phyloP scores from a whole-genome alignment of 1,140 invertebrate genomes.

The Aphis gossypii region DNA sequence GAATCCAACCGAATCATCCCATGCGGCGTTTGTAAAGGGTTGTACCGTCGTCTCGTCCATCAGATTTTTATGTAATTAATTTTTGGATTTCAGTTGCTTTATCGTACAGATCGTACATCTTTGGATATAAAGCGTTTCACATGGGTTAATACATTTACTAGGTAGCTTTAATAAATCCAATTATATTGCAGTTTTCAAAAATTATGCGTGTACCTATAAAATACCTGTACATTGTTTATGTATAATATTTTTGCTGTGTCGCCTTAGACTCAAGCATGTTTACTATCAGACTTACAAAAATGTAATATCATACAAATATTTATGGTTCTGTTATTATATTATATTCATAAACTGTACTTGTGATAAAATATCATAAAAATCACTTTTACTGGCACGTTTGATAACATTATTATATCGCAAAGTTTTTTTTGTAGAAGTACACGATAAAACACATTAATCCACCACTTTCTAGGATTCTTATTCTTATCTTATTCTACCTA shows the following conservation, averaged over 20 bases:
- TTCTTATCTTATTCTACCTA: neutral
- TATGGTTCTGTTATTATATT: neutral
- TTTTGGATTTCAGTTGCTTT: too few species aligned
- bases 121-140: too few species aligned
- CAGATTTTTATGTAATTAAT: neutral
- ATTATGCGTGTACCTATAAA: neutral
- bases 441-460: neutral
- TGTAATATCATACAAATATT: neutral
- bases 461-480: neutral
- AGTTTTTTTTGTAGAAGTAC: neutral
- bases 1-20: neutral
- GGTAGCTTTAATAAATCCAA: neutral
- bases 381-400: neutral
- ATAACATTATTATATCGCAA: neutral
- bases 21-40: neutral
- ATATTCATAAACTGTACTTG: neutral
- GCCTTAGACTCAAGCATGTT: neutral
- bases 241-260: neutral
- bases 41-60: neutral
- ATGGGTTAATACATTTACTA: neutral
- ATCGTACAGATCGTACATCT: too few species aligned
- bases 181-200: neutral
- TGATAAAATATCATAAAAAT: conserved; percentile 4
- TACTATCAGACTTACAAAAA: neutral
- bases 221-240: neutral